Base-by-base conservation (phyloP, 2,113 vertebrate genomes). In the Poeciliopsis retropinna region DNA sequence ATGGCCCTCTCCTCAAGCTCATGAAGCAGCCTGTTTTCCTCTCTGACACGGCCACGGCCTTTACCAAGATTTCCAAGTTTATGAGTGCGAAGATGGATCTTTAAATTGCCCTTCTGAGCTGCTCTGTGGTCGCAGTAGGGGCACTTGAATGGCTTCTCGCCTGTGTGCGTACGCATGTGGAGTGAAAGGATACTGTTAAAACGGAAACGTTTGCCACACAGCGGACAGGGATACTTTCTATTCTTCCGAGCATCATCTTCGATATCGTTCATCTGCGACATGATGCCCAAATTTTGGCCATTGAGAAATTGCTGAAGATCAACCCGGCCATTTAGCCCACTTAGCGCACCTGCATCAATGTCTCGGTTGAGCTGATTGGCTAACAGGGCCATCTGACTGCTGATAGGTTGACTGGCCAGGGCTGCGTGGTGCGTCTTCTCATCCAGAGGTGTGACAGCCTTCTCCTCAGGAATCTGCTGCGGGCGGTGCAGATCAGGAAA, bases 191-290 rank as follows among this genome's bases (percentile, higher is more conserved):
- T 99, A 91, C 98, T 99, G 94, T 99, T 99, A 78, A 99, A 99
- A 34, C 98, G 97, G 79, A 99, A 99, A 68, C 98, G 97, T 77
- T 99, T 99, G 80, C 98, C 98, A 14, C 98, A 99, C 12, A 99
- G 92, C 0, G 97, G 97, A 86, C 98, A 99, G 0, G 98, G 98
- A 88, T 99, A 99, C 92, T 99, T 99, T 9, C 98, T 95, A 88
- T 98, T 99, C 88, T 98, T 99, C 78, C 97, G 96, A 64, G 98
- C 97, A 0, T 99, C 98, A 1, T 99, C 98, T 94, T 99, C 97
- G 5, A 98, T 99, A 83, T 99, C 97, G 0, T 97, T 99, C 97
- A 99, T 99, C 90, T 99, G 97, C 61, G 98, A 99, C 97, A 99
- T 99, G 67, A 99, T 99, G 85, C 97, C 97, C 44, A 99, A 92